phyloP scores from a whole-genome alignment of 2,797 vertebrate genomes.

The Anableps anableps region DNA sequence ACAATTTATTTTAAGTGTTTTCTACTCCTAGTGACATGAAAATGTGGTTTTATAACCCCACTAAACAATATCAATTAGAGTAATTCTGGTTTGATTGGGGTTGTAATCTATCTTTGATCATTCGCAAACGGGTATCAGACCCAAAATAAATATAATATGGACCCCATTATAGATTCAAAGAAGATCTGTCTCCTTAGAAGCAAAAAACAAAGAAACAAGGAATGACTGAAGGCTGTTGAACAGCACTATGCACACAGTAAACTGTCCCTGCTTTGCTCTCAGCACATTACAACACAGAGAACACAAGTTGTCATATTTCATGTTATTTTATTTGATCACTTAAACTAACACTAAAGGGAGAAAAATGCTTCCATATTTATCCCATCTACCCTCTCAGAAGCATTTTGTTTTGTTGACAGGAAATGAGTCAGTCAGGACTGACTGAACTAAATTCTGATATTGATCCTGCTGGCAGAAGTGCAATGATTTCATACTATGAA shows the following conservation, averaged over 20 bases:
- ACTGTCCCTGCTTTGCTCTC: background rate
- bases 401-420: slow-evolving; percentile 10
- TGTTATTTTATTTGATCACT: slow-evolving; percentile 1
- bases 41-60: background rate
- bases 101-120: background rate
- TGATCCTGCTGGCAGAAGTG: slow-evolving; percentile 15
- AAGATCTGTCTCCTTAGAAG: background rate
- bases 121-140: background rate
- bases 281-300: background rate
- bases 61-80: background rate
- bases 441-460: slow-evolving; percentile 10
- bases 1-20: background rate
- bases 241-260: background rate
- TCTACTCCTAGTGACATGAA: background rate
- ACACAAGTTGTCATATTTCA: background rate
- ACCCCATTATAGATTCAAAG: background rate
- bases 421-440: slow-evolving; percentile 51
- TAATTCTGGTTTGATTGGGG: background rate
- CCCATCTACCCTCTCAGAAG: slow-evolving; percentile 1
- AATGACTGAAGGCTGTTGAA: background rate
- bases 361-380: slow-evolving; percentile 30
- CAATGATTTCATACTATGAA: background rate
- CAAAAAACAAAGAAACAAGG: background rate
- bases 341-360: slow-evolving; percentile 26
- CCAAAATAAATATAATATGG: background rate